Conservation (phyloP, 2,113 vertebrate genomes). For the Bubo blakistoni region DNA sequence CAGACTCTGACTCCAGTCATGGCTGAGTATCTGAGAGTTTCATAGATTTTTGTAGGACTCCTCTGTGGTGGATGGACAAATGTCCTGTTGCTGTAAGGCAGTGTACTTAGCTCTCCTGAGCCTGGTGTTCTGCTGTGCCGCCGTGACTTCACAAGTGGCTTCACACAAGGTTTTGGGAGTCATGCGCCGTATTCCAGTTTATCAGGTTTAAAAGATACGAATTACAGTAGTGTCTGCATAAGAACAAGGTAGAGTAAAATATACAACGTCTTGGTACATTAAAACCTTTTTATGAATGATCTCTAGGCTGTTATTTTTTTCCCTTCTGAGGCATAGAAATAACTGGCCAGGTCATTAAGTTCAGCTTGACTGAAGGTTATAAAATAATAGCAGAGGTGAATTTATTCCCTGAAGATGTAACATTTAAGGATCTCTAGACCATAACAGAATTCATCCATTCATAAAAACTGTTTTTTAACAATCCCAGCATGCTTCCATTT, state of each 20-base stretch:
- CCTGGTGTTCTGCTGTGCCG: background rate
- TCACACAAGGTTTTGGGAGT: background rate
- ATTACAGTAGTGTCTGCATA: background rate
- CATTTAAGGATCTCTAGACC: background rate
- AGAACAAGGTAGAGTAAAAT: background rate
- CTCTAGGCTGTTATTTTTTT: background rate
- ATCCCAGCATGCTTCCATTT: background rate
- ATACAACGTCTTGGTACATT: background rate
- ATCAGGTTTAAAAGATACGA: background rate
- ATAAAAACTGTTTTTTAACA: background rate
- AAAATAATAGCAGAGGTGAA: background rate
- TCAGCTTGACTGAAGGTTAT: background rate
- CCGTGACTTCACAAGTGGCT: background rate
- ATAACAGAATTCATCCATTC: background rate
- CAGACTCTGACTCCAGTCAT: background rate
- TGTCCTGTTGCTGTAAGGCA: background rate
- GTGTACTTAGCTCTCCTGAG: background rate
- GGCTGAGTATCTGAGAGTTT: background rate
- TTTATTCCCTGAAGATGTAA: background rate
- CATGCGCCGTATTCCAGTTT: rapidly evolving
- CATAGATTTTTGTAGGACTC: background rate
- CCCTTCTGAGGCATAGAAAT: background rate
- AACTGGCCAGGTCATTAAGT: background rate
- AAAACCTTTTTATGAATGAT: background rate
- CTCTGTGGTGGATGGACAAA: background rate